These are phyloP conservation scores for Hypanus sabinus DNA, from an alignment of 2,113 vertebrate genomes.

Conservation along the genomic window DNA sequence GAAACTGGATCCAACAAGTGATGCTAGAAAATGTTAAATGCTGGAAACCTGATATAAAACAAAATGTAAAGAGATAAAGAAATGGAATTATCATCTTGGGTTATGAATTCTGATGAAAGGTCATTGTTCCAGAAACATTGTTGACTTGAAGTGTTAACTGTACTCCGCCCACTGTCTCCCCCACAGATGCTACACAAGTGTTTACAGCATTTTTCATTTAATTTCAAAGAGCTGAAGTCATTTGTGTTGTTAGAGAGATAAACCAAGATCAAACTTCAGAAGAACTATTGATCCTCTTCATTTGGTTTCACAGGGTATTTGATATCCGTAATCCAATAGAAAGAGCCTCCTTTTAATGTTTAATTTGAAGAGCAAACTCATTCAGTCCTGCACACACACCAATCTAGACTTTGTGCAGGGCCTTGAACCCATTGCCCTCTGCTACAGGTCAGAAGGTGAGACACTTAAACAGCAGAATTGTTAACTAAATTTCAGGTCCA, in stretches of 20 bases:
- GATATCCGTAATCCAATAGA: neutral
- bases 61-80: too few species aligned
- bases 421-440: neutral
- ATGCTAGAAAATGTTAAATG: neutral
- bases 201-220: too few species aligned
- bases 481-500: neutral
- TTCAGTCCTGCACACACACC: neutral
- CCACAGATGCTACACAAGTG: too few species aligned
- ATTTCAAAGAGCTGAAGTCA: too few species aligned
- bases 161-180: too few species aligned
- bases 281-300: neutral
- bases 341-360: neutral
- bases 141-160: too few species aligned
- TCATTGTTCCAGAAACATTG: too few species aligned
- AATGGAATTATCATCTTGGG: too few species aligned
- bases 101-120: too few species aligned
- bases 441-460: neutral
- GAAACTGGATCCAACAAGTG: neutral
- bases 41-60: too few species aligned
- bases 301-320: neutral
- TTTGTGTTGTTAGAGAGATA: neutral
- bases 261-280: neutral
- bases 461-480: neutral
- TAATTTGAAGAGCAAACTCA: neutral
- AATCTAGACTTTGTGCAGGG: neutral